These are phyloP conservation scores for Homarus gammarus DNA, from an alignment of 2,888 invertebrate species.

Conservation along the genomic window DNA sequence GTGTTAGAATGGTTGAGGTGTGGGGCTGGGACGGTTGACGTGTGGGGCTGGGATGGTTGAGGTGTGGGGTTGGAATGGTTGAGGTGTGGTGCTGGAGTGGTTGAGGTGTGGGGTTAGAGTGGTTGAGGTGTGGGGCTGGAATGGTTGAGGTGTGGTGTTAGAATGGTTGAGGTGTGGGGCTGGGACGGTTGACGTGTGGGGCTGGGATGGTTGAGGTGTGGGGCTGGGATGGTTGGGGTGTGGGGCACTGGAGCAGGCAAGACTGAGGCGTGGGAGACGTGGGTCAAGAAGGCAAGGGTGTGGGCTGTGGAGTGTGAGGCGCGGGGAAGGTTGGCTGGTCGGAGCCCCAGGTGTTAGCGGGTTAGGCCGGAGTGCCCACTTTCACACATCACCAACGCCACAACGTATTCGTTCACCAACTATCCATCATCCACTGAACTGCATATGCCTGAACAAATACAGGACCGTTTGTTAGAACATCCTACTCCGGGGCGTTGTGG, in stretches of 20 bases:
- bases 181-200: no score
- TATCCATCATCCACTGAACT: not conserved
- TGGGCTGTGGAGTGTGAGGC: not conserved
- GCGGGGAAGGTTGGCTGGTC: not conserved
- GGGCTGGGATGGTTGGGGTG: no score
- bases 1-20: not conserved
- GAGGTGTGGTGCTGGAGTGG: not conserved
- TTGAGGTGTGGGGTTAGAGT: not conserved
- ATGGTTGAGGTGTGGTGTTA: not conserved
- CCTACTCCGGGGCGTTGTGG: not conserved
- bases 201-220: no score
- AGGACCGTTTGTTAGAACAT: not conserved
- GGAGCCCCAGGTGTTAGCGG: not conserved
- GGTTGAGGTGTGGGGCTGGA: not conserved
- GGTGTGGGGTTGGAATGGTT: not conserved
- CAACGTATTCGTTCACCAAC: not conserved
- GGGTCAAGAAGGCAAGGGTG: not conserved
- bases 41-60: not conserved
- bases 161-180: not conserved
- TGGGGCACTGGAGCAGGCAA: no score
- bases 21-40: not conserved
- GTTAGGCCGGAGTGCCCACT: constrained; percentile 35
- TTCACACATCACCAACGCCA: constrained; percentile 37
- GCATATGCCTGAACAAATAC: not conserved
- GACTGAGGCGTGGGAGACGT: not conserved